Evolutionary conservation across 2,888 invertebrate species (phyloP), one percentile per base, ranked within the genome.

Genomic region (Fragum whitleyi): DNA sequence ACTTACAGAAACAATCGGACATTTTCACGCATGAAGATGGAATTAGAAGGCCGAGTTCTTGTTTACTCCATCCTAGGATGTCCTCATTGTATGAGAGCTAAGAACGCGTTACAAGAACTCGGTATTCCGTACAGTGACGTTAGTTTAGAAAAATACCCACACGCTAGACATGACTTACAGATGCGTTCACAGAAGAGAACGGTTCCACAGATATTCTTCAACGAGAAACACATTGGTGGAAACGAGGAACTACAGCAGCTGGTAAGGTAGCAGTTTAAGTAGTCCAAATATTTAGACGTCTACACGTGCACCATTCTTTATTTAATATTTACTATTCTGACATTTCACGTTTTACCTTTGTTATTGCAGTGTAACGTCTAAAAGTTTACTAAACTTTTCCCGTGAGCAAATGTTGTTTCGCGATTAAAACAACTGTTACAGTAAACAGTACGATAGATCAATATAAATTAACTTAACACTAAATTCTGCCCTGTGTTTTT

Each of bases 161-260:
- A 93, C 77, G 88, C 89, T 28, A 85, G 92, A 65, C 88, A 90
- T 16, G 91, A 92, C 61, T 84, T 94, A 65, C 87, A 89, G 79
- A 75, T 84, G 28, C 85, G 89, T 55, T 91, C 93, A 1, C 91
- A 90, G 23, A 93, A 89, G 72, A 88, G 89, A 29, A 92, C 91
- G 5, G 92, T 94, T 9, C 94, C 94, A 0, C 94, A 94, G 83
- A 93, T 94, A 32, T 94, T 94, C 88, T 94, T 94, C 89, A 94
- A 94, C 83, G 91, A 90, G 42, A 86, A 85, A 28, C 92, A 93
- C 79, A 90, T 94, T 55, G 94, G 94, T 23, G 93, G 94, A 61
- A 93, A 93, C 77, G 92, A 91, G 19, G 92, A 93, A 32, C 87
- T 94, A 2, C 91, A 93, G 72, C 79, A 83, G 57, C 79, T 93